Evolutionary conservation across 2,113 vertebrate species (phyloP).

Genomic region (Thryonomys swinderianus): DNA sequence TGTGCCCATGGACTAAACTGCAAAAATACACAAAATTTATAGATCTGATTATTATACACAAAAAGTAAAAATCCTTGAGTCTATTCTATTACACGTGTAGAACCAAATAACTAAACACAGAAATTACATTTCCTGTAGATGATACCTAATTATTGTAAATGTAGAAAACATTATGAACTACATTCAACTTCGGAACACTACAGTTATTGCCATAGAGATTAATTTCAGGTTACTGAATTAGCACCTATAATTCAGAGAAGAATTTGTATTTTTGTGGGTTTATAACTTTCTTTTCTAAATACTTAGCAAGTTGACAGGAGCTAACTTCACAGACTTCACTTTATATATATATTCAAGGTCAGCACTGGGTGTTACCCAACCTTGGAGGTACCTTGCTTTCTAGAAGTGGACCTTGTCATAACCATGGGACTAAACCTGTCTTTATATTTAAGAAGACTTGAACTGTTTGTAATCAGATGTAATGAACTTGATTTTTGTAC

Average conservation of each 20-base stretch:
- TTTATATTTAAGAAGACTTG: neutral
- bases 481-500: neutral
- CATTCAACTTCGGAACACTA: neutral
- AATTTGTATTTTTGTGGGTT: neutral
- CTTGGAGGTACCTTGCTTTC: rapidly evolving
- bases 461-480: neutral
- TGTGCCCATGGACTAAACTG: neutral
- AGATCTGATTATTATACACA: neutral
- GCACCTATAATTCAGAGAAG: neutral
- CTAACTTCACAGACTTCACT: neutral
- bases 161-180: neutral
- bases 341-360: neutral
- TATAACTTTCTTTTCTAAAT: neutral
- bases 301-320: neutral
- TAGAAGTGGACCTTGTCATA: too few relatives aligned
- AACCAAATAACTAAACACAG: neutral
- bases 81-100: neutral
- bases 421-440: neutral
- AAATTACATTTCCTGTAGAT: neutral
- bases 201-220: neutral
- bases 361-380: neutral
- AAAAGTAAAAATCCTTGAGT: neutral
- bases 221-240: neutral
- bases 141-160: neutral
- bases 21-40: neutral